phyloP scores from a whole-genome alignment of 1,140 invertebrate species.

The Drosophila sproati region DNA sequence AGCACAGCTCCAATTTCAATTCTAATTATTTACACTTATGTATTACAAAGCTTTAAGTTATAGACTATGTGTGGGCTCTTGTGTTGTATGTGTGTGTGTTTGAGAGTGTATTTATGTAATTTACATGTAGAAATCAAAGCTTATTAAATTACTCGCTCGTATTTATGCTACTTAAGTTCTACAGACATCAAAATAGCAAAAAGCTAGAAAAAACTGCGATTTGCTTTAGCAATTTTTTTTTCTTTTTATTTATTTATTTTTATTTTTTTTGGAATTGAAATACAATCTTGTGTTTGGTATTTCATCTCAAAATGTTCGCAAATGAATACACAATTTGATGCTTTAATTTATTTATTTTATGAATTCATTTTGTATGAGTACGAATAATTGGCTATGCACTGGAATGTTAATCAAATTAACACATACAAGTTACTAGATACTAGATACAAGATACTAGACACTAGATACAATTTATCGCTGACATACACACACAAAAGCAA shows the following conservation, averaged over 20 bases:
- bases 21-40: slow-evolving; percentile 71
- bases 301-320: slow-evolving; percentile 41
- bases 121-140: slow-evolving; percentile 65
- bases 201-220: slow-evolving; percentile 66
- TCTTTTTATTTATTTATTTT: neutral
- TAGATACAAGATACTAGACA: slow-evolving; percentile 31
- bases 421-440: slow-evolving; percentile 23
- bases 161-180: slow-evolving; percentile 72
- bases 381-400: slow-evolving; percentile 61
- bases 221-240: slow-evolving; percentile 31
- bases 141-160: slow-evolving; percentile 46
- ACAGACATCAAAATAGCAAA: slow-evolving; percentile 74
- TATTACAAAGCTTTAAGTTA: slow-evolving; percentile 41
- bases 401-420: slow-evolving; percentile 72
- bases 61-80: slow-evolving; percentile 19
- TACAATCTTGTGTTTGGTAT: slow-evolving; percentile 22
- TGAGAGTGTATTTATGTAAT: slow-evolving; percentile 50
- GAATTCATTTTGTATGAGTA: slow-evolving; percentile 29
- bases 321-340: slow-evolving; percentile 47
- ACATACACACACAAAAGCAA: slow-evolving; percentile 41
- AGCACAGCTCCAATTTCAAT: slow-evolving; percentile 17
- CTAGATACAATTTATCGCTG: slow-evolving; percentile 17
- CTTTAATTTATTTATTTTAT: slow-evolving; percentile 5
- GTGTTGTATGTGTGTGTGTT: slow-evolving; percentile 26
- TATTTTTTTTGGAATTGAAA: slow-evolving; percentile 17